Evolutionary conservation across 2,113 vertebrate species (phyloP), one percentile per base, ranked within the genome.

Genomic region (Hystrix brachyura): DNA sequence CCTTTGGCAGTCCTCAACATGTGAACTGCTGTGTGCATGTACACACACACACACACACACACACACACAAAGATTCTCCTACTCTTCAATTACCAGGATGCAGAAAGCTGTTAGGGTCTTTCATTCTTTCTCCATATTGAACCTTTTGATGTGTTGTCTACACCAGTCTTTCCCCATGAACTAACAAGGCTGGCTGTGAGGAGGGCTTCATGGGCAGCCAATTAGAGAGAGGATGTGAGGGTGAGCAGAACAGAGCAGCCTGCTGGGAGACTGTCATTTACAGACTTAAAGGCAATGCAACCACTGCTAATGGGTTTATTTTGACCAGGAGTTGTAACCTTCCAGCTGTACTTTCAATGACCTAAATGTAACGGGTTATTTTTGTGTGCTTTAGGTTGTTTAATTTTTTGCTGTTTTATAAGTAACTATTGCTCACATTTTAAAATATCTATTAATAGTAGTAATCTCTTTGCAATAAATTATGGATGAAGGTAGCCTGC

Each of bases 161-260:
- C 80, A 87, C 83, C 1, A 0, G 95, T 98, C 96, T 43, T 27
- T 1, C 7, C 87, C 95, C 51, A 25, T 0, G 38, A 97, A 92
- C 95, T 98, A 98, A 98, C 94, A 90, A 98, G 97, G 85, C 94
- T 79, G 72, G 48, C 95, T 95, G 21, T 60, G 96, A 64, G n/a
- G 74, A 97, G 46, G 96, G 80, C 88, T 72, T 84, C 79, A 78
- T 94, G 60, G 92, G 81, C 91, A 98, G 89, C 94, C 96, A 97
- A 96, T 98, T 97, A 98, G 92, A 96, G 57, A 1, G 8, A 97
- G 59, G 81, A 97, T 94, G 97, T 72, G 72, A 97, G 95, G 94
- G 55, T 72, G 83, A 97, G 97, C 74, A 97, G 96, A 98, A 65
- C 29, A 87, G 79, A 84, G 57, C 67, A 69, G 94, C 55, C 90